A percentile compares a stretch with the other conserved stretches of the same genome.
Conservation (phyloP, 1,140 invertebrate species). For the Drosophila truncata region DNA sequence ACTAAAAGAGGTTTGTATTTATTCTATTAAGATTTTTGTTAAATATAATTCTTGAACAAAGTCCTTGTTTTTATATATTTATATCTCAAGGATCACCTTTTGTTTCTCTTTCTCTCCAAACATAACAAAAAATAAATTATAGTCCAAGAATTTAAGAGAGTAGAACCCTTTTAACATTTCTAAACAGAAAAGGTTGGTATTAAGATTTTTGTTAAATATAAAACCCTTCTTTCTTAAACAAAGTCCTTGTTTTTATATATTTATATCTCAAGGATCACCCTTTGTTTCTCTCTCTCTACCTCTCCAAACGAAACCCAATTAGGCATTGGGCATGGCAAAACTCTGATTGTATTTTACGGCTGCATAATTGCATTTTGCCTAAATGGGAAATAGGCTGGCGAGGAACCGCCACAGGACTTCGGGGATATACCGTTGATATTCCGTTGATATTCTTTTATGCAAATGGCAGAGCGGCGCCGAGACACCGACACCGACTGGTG, state of each 20-base stretch:
- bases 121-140: no score
- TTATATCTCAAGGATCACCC: background rate
- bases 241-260: background rate
- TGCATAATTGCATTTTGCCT: slow-evolving; percentile 37
- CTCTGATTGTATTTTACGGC: slow-evolving; percentile 40
- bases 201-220: no score
- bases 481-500: background rate
- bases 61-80: background rate
- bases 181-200: no score
- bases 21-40: background rate
- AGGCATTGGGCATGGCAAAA: slow-evolving; percentile 7
- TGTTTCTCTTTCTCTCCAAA: background rate
- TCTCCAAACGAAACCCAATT: slow-evolving; percentile 21
- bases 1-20: background rate
- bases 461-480: slow-evolving; percentile 48
- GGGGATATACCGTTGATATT: background rate
- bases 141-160: no score
- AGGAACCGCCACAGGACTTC: background rate
- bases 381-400: background rate
- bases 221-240: no score
- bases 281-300: no score
- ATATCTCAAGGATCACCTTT: background rate
- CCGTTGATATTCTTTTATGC: slow-evolving; percentile 68
- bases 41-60: no score
- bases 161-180: no score